Percentiles rank a stretch among this genome's conserved stretches.
These are phyloP conservation scores for Heteromyza rotundicornis DNA, from an alignment of 2,888 invertebrate species.

Conservation along the genomic window DNA sequence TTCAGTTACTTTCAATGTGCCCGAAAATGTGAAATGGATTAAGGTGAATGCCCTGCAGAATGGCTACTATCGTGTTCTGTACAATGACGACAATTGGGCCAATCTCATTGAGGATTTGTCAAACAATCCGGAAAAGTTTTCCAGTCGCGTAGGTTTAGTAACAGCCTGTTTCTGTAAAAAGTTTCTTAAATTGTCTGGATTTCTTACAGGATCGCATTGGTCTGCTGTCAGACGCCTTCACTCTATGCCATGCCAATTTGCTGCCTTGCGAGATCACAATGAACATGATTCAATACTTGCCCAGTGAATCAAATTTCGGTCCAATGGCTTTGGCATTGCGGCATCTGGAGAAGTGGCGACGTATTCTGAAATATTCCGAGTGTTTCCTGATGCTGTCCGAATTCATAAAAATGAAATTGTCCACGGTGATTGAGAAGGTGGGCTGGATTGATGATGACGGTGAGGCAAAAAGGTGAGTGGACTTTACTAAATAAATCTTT, in stretches of 20 bases:
- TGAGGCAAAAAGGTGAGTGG: conserved; percentile 54
- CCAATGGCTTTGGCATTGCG: conserved; percentile 58
- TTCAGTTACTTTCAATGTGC: conserved; percentile 58
- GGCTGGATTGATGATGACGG: conserved; percentile 60
- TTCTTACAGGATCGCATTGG: conserved; percentile 59
- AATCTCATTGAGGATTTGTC: conserved; percentile 57
- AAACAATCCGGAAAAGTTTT: conserved; percentile 54
- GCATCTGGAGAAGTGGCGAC: conserved; percentile 62
- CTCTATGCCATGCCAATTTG: conserved; percentile 61
- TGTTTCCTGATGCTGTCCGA: conserved; percentile 62
- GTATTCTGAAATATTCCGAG: conserved; percentile 63
- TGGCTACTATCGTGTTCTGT: conserved; percentile 61
- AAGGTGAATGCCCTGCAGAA: conserved; percentile 61
- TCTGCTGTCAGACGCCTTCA: conserved; percentile 62
- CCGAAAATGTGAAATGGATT: conserved; percentile 61
- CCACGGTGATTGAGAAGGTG: conserved; percentile 56
- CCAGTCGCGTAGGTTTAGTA: conserved; percentile 55
- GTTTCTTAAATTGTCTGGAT: not conserved
- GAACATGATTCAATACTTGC: conserved; percentile 61
- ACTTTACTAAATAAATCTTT: not conserved
- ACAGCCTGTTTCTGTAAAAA: not conserved
- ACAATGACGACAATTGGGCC: conserved; percentile 61
- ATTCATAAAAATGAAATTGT: conserved; percentile 60
- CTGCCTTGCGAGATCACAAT: conserved; percentile 61
- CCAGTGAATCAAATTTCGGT: conserved; percentile 60